phyloP scores from a whole-genome alignment of 2,113 vertebrate genomes.

The Trochalopteron elliotii region DNA sequence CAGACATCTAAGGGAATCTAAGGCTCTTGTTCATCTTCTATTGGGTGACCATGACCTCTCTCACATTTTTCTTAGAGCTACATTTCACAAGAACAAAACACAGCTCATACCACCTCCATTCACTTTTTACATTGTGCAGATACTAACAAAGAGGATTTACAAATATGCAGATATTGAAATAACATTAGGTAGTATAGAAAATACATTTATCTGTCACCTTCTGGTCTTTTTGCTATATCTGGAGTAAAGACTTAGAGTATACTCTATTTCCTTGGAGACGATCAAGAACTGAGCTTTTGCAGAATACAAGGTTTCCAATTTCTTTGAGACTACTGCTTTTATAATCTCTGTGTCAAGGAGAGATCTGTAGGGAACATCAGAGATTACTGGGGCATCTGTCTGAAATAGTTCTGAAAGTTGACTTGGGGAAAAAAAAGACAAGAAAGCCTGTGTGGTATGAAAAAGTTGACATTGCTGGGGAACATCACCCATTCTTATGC shows the following conservation, averaged over 20 bases:
- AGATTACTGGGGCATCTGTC: neutral
- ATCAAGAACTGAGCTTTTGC: neutral
- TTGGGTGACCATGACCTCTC: neutral
- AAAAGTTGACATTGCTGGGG: neutral
- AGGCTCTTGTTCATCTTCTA: neutral
- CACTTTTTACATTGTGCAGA: neutral
- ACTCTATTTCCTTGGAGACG: neutral
- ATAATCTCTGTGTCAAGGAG: neutral
- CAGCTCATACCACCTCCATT: neutral
- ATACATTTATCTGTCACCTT: neutral
- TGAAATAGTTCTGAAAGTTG: neutral
- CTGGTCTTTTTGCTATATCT: neutral
- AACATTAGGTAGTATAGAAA: neutral
- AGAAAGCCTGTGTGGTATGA: neutral
- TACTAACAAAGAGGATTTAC: neutral
- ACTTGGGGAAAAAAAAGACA: neutral
- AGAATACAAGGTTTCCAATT: neutral
- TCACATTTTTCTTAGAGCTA: neutral
- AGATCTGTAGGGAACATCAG: neutral
- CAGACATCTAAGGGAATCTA: neutral
- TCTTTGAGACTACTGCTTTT: neutral
- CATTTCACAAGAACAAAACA: neutral
- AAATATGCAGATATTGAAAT: neutral
- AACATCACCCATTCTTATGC: neutral
- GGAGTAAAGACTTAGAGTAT: neutral